A percentile compares a stretch with the other conserved stretches of the same genome.
Conservation (phyloP, 2,113 vertebrate species). For the Oncorhynchus kisutch region DNA sequence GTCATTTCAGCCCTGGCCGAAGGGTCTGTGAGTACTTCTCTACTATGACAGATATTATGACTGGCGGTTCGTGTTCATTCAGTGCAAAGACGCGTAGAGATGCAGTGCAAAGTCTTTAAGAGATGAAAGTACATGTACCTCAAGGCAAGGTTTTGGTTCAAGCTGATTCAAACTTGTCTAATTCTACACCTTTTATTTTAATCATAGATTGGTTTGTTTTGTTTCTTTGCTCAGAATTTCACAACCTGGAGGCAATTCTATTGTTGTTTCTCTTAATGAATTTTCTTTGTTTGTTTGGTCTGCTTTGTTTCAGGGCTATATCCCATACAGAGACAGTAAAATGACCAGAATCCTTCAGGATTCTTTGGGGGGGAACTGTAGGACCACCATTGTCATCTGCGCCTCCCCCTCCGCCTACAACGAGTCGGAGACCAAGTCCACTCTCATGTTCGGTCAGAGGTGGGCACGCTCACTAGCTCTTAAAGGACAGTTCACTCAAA, state of each 20-base stretch:
- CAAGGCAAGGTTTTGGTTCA: no score
- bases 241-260: no score
- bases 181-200: no score
- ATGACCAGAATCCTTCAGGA: conserved; percentile 99
- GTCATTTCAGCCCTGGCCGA: conserved; percentile 97
- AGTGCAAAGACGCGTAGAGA: no score
- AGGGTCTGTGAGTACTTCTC: conserved; percentile 81
- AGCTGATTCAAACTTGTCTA: no score
- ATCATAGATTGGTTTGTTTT: no score
- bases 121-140: no score
- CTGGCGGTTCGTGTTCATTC: no score
- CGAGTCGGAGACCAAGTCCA: conserved; percentile 92
- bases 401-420: conserved; percentile 95
- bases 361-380: conserved; percentile 93
- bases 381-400: conserved; percentile 97
- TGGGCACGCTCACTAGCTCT: conserved; percentile 35
- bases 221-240: no score
- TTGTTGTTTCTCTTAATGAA: no score
- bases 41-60: not conserved
- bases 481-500: not conserved
- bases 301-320: conserved; percentile 77
- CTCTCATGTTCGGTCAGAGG: conserved; percentile 95
- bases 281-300: no score
- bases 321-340: conserved; percentile 98
- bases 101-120: no score